Base-by-base conservation (phyloP, 2,888 invertebrate genomes). In the Trachelus stipa region DNA sequence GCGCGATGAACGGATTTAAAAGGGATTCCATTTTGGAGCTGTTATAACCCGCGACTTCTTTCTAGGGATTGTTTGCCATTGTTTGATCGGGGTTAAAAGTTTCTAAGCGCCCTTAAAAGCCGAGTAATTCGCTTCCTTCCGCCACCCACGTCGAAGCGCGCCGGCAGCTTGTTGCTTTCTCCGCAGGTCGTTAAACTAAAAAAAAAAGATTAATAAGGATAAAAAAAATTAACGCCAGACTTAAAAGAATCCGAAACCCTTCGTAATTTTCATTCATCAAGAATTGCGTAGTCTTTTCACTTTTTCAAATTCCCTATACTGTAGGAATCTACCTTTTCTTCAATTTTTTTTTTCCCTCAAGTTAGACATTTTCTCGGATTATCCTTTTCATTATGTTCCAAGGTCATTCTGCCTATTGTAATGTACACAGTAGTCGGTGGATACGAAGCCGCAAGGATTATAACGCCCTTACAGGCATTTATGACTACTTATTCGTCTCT, bases 101-200 rank as follows among this genome's bases (percentile, higher is more conserved):
- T 76, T 79, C 76, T 79, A 76, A 79, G 69, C 76, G 79, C 69
- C 74, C 74, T 76, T 79, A 79, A 79, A 76, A 56, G 76, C 79
- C 76, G 76, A 76, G 76, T 79, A 79, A 79, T 79, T 79, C 69
- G 76, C 73, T 74, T 33, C 77, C 31, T 33, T 15, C 74, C 40
- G 40, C 71, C 71, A 71, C 79, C 79, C 79, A 76, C 79, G 79
- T 77, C 37, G 77, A n/a, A 35, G 31, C 31, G 71, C 56, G 56
- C 56, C 56, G 9, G 56, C 56, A 56, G 56, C 56, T 56, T 23
- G 56, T 23, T 15, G 56, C 56, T 56, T 56, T 56, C 23, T 15
- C 9, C 23, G 2, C 23, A 56, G 56, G 56, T 56, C 56, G 56
- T 56, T 56, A 56, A 23, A 23, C 23, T 56, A 15, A 6, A 56